Evolutionary conservation across 2,113 vertebrate genomes (phyloP), one percentile per base, ranked within the genome.

Genomic region (Ochotona curzoniae): DNA sequence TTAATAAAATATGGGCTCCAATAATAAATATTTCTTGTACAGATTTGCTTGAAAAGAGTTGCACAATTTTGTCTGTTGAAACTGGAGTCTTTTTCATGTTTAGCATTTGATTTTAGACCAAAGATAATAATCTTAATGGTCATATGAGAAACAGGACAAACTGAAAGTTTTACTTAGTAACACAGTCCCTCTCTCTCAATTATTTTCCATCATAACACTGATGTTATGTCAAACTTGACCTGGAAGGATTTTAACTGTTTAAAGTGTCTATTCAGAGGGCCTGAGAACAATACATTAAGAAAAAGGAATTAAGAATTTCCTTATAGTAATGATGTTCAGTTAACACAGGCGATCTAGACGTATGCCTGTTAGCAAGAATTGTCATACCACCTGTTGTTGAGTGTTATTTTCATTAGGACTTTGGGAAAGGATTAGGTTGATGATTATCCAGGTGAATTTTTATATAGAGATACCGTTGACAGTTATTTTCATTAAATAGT

Each of bases 31-130:
- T 25, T 7, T 28, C 47, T 92, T 54, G 51, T 61, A 64, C 1
- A 30, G 67, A 69, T 18, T 79, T 85, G 30, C 28, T 71, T 67
- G 44, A 90, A 87, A 32, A 10, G 7, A 32, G 15, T 23, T 64
- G 3, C 32, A 64, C 3, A 38, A 57, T 11, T 67, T 70, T 90
- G 70, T 70, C n/a, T 54, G 30, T 75, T 8, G 49, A 73, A 82
- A 81, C 9, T 4, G 32, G 38, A 11, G 35, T 83, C 32, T 8
- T 67, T 87, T 67, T 84, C 57, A 80, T 7, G 35, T 13, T 94
- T 57, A 70, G 30, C n/a, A 67, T 76, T 69, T 54, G 44, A 90
- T 51, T 93, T 87, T 89, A 75, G 61, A 70, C 14, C 60, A 93
- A 89, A 44, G 11, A 60, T 51, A 57, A 63, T 61, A 95, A 71